A percentile compares a stretch with the other conserved stretches of the same genome.
Conservation (phyloP, 2,888 invertebrate genomes). For the Resseliella maxima region DNA sequence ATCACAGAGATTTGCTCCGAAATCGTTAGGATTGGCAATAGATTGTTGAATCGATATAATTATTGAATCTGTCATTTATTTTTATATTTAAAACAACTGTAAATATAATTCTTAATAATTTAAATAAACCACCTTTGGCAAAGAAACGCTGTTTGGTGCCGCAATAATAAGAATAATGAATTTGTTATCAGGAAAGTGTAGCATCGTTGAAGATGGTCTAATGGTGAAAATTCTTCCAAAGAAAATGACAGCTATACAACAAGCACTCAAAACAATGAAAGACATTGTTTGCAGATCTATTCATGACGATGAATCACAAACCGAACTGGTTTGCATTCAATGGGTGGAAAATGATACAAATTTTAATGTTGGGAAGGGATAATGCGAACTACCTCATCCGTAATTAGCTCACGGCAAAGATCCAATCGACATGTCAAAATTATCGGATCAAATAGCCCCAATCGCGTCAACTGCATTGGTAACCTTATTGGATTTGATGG, state of each 20-base stretch:
- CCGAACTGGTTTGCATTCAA: slow-evolving; percentile 78
- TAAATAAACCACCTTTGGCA: no score
- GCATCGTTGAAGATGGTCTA: slow-evolving; percentile 88
- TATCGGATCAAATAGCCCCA: slow-evolving; percentile 80
- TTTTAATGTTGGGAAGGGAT: slow-evolving; percentile 84
- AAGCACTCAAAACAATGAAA: slow-evolving; percentile 79
- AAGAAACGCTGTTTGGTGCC: no score
- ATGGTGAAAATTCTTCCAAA: slow-evolving; percentile 84
- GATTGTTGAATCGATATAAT: no score
- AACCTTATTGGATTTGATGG: slow-evolving; percentile 77
- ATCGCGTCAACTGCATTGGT: slow-evolving; percentile 81
- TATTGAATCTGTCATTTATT: no score
- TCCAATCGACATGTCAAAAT: slow-evolving; percentile 77
- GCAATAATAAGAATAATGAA: no score
- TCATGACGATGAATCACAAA: slow-evolving; percentile 73
- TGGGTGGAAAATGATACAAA: slow-evolving; percentile 82
- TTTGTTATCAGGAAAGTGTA: slow-evolving; percentile 85
- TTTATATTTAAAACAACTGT: no score
- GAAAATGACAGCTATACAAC: slow-evolving; percentile 77
- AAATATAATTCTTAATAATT: no score
- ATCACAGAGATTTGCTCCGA: no score
- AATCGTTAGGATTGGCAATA: no score
- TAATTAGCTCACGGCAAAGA: slow-evolving; percentile 70
- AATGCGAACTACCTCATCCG: no score
- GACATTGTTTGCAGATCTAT: slow-evolving; percentile 79